Conservation (phyloP, 2,888 invertebrate species). For the Thecophora atra region DNA sequence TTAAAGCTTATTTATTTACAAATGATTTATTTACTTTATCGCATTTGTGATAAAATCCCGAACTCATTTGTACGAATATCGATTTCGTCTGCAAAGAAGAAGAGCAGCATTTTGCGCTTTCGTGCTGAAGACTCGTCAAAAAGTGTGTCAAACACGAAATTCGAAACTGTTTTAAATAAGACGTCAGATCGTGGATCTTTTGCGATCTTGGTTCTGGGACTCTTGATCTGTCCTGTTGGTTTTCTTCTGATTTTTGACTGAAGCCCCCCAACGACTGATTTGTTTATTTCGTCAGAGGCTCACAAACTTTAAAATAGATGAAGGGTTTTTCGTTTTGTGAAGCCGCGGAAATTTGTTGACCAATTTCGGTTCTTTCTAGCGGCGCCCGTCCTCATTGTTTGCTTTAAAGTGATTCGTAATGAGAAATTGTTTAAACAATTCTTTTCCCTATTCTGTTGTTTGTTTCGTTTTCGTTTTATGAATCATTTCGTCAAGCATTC, state of each 20-base stretch:
- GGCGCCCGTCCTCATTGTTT: background rate
- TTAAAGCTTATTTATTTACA: too few relatives aligned
- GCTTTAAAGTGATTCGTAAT: too few relatives aligned
- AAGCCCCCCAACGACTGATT: background rate
- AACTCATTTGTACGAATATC: too few relatives aligned
- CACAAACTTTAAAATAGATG: constrained; percentile 12
- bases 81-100: too few relatives aligned
- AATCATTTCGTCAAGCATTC: constrained; percentile 14
- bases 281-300: background rate
- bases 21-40: too few relatives aligned
- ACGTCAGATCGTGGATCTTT: background rate
- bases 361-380: too few relatives aligned
- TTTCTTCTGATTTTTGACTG: background rate
- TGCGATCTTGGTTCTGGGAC: background rate
- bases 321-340: too few relatives aligned
- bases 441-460: background rate
- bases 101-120: background rate
- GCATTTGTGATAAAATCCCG: too few relatives aligned
- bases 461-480: constrained; percentile 12
- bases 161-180: background rate
- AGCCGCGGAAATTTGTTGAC: too few relatives aligned
- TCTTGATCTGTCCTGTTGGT: background rate
- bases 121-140: background rate
- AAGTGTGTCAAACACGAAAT: constrained; percentile 15
- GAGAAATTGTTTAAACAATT: constrained; percentile 15